Evolutionary conservation across 2,888 invertebrate species (phyloP).

Genomic region (Drosophila multiciliata): DNA sequence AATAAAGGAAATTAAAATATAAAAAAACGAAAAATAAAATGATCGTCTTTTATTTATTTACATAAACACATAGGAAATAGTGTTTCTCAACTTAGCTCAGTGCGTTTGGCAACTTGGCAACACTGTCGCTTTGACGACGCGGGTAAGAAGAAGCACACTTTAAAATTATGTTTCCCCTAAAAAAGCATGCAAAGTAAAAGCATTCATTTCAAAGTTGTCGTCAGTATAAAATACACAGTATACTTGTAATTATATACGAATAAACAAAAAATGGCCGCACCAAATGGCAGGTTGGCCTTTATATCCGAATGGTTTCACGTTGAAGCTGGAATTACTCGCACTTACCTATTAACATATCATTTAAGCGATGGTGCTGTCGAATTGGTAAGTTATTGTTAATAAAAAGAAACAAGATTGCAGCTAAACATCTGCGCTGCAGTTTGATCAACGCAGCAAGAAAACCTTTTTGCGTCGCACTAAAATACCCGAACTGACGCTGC

Average conservation of each 20-base stretch:
- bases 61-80: neutral
- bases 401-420: neutral
- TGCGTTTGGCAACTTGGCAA: constrained; percentile 25
- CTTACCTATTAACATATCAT: constrained; percentile 91
- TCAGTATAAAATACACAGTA: constrained; percentile 15
- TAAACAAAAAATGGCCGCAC: constrained; percentile 28
- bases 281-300: constrained; percentile 85
- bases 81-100: neutral
- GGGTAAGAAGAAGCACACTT: constrained; percentile 59
- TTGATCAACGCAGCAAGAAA: constrained; percentile 88
- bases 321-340: constrained; percentile 90
- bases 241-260: constrained; percentile 3
- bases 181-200: constrained; percentile 41
- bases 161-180: constrained; percentile 31
- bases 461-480: constrained; percentile 88
- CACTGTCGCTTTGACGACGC: constrained; percentile 58
- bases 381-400: constrained; percentile 86
- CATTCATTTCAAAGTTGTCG: constrained; percentile 28
- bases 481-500: constrained; percentile 88
- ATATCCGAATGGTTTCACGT: constrained; percentile 95
- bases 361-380: constrained; percentile 92
- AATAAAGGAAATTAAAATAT: constrained; percentile 79
- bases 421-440: constrained; percentile 83
- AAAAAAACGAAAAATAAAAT: constrained; percentile 46
- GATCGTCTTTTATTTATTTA: neutral